Evolutionary conservation across 64 coral and sea anemone genomes (phyloP).

Genomic region (Hydrozoanthus tunicans): DNA sequence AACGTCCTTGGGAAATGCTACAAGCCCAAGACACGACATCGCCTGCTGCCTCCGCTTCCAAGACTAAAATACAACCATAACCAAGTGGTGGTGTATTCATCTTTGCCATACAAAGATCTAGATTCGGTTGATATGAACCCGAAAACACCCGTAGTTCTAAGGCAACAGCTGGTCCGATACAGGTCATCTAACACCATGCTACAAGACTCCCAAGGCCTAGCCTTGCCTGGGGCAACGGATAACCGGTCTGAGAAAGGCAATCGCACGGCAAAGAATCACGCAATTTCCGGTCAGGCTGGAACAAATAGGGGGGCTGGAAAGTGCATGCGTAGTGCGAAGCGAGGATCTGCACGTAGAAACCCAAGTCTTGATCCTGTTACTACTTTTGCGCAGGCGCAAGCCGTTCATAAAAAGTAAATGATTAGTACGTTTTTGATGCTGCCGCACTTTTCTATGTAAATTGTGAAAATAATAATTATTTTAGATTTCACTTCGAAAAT

Average conservation of each 20-base stretch:
- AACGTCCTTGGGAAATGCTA: constrained; percentile 90
- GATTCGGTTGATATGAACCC: constrained; percentile 72
- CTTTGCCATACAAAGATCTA: constrained; percentile 88
- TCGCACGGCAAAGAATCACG: constrained; percentile 3
- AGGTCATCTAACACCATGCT: constrained; percentile 58
- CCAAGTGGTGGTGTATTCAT: constrained; percentile 93
- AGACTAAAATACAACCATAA: constrained; percentile 88
- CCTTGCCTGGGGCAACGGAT: not conserved
- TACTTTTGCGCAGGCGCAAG: not conserved
- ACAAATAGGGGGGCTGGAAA: constrained; percentile 12
- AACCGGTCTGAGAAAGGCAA: constrained; percentile 10
- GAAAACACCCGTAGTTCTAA: constrained; percentile 70
- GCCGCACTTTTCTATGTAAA: too few species aligned
- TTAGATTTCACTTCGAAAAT: too few species aligned
- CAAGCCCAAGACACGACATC: constrained; percentile 84
- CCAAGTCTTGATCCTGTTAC: not conserved
- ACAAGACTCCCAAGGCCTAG: constrained; percentile 32
- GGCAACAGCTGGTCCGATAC: constrained; percentile 42
- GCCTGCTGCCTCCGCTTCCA: constrained; percentile 68
- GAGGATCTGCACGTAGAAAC: constrained; percentile 26
- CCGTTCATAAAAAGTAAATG: constrained; percentile 11
- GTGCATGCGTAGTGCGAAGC: constrained; percentile 10
- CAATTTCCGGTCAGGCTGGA: not conserved
- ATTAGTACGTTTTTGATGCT: not conserved
- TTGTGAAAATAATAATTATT: too few species aligned